These are phyloP conservation scores for Zygogramma bicolorata DNA, from an alignment of 2,888 invertebrate species.

Conservation along the genomic window DNA sequence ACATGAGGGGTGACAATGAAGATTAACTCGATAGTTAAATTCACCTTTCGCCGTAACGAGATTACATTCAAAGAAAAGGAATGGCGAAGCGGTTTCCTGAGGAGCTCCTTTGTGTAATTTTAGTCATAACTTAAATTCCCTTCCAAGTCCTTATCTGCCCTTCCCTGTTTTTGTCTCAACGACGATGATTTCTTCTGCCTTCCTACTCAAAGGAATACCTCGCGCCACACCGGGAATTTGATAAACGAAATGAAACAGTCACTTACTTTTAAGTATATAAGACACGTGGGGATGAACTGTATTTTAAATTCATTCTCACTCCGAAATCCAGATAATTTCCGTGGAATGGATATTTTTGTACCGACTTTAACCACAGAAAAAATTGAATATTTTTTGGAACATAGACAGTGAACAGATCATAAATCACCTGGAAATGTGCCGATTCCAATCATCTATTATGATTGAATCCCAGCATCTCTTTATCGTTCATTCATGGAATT, in stretches of 20 bases:
- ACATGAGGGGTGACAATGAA: constrained; percentile 9
- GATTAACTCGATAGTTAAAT: constrained; percentile 18
- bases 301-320: too few species aligned
- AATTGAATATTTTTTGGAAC: too few species aligned
- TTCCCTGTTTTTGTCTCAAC: not conserved
- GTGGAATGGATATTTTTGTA: too few species aligned
- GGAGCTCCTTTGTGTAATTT: constrained; percentile 7
- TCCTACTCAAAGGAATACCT: not conserved
- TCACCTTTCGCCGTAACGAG: constrained; percentile 15
- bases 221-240: not conserved
- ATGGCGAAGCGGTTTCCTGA: not conserved
- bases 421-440: too few species aligned
- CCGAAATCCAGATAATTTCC: too few species aligned
- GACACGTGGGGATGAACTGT: not conserved
- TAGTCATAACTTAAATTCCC: constrained; percentile 16
- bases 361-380: too few species aligned
- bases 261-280: not conserved
- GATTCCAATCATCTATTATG: too few species aligned
- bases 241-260: not conserved
- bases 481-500: too few species aligned
- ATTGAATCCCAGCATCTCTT: too few species aligned
- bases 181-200: not conserved
- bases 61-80: constrained; percentile 20
- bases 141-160: not conserved
- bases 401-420: too few species aligned